Conservation (phyloP, 2,797 vertebrate species). For the Ceryle rudis region DNA sequence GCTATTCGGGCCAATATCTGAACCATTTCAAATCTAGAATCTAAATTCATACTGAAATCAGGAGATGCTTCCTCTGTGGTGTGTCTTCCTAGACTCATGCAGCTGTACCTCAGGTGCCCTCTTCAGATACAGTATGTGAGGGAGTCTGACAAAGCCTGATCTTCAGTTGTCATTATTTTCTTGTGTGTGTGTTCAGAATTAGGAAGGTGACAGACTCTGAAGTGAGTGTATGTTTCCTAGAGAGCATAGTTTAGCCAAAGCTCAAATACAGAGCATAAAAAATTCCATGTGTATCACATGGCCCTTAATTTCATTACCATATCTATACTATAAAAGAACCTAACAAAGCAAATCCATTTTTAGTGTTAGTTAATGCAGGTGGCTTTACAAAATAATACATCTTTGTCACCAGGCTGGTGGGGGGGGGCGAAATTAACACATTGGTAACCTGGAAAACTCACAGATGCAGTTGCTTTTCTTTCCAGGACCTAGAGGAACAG, state of each 20-base stretch:
- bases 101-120: neutral
- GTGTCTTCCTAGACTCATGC: neutral
- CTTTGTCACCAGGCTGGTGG: neutral
- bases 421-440: fast-evolving
- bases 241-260: neutral
- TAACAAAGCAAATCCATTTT: neutral
- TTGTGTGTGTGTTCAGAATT: neutral
- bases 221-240: neutral
- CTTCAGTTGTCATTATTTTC: neutral
- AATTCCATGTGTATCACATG: neutral
- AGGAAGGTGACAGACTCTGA: neutral
- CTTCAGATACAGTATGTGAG: neutral
- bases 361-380: neutral
- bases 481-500: slow-evolving; percentile 95
- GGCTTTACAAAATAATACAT: neutral
- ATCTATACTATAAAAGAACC: neutral
- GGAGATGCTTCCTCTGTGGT: neutral
- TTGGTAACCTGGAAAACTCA: neutral
- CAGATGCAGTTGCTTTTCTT: neutral
- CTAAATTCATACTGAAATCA: neutral
- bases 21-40: neutral
- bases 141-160: neutral
- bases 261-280: neutral
- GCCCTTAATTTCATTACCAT: neutral
- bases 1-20: neutral